phyloP scores from a whole-genome alignment of 2,797 vertebrate genomes.

The Clarias platycephalus region DNA sequence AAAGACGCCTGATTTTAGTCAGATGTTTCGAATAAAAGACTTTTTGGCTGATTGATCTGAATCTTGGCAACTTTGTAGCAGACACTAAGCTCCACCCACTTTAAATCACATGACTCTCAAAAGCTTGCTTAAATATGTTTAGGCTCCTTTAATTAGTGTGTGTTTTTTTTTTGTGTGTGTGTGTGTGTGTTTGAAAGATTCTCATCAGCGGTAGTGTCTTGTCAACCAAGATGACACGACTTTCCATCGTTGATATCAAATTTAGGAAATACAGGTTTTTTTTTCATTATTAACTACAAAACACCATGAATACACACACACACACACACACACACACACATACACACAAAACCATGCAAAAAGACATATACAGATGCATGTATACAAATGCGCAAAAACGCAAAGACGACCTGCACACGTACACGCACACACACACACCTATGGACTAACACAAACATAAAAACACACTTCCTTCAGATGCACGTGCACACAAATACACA shows the following conservation, averaged over 20 bases:
- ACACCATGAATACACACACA: not conserved
- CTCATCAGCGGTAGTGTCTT: not conserved
- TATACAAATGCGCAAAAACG: not conserved
- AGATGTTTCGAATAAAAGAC: not conserved
- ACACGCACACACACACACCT: not conserved
- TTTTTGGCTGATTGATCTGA: too few relatives aligned
- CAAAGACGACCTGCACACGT: too few relatives aligned
- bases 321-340: not conserved
- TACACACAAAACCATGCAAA: too few relatives aligned
- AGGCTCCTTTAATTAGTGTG: not conserved
- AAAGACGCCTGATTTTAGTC: not conserved
- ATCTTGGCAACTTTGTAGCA: not conserved
- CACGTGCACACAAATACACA: not conserved
- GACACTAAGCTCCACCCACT: not conserved
- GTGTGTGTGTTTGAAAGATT: too few relatives aligned
- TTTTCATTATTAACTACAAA: not conserved
- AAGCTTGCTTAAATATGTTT: not conserved
- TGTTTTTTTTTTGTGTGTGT: too few relatives aligned
- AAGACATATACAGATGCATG: not conserved
- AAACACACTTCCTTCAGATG: not conserved
- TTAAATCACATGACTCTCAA: not conserved
- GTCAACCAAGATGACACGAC: not conserved
- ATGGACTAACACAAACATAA: not conserved
- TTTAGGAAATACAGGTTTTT: not conserved
- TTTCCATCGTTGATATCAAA: not conserved